A percentile compares a stretch with the other conserved stretches of the same genome.
These are phyloP conservation scores for Hystrix brachyura DNA, from an alignment of 2,113 vertebrate species.

Conservation along the genomic window DNA sequence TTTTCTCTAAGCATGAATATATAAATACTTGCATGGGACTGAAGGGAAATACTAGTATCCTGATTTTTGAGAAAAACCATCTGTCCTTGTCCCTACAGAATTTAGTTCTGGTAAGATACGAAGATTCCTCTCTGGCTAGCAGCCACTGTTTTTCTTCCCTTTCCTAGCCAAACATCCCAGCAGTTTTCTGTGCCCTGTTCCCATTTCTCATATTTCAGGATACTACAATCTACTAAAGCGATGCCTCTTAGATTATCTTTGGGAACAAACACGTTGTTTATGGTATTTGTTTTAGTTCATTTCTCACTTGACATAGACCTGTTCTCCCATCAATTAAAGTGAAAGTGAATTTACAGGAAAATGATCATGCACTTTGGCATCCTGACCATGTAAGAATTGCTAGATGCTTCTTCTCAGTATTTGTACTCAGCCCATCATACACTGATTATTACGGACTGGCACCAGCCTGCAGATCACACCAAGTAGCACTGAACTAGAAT, in stretches of 20 bases:
- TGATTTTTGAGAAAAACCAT: conserved; percentile 40
- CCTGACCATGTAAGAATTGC: background rate
- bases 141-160: background rate
- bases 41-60: conserved; percentile 51
- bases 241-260: background rate
- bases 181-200: background rate
- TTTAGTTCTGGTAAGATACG: background rate
- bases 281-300: background rate
- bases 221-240: background rate
- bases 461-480: background rate
- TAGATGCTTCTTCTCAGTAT: background rate
- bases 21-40: conserved; percentile 43
- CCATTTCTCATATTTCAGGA: background rate
- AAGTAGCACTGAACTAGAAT: background rate
- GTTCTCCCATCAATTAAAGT: background rate
- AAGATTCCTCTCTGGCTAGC: background rate
- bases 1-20: conserved; percentile 51
- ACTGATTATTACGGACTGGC: rapidly evolving
- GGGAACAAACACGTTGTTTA: background rate
- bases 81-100: background rate
- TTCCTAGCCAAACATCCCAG: background rate
- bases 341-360: conserved; percentile 17
- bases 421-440: background rate
- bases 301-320: background rate
- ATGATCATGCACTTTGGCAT: background rate